Percentiles rank a stretch among this genome's conserved stretches.
Conservation (phyloP, 2,113 vertebrate species). For the Spea bombifrons region DNA sequence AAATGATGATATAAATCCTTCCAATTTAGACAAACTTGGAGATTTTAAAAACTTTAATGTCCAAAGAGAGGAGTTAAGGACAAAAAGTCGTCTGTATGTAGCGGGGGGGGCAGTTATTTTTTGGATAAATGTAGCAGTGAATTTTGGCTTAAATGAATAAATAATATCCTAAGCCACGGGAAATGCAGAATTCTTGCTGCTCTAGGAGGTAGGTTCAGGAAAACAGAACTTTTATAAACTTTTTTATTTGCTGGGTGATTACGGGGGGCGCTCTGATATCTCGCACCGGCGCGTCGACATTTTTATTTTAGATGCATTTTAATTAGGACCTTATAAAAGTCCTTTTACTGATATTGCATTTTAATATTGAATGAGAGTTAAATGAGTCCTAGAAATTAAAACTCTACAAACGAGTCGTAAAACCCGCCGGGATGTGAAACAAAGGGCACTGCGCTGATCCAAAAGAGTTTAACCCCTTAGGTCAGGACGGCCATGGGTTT, state of each 20-base stretch:
- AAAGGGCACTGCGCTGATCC: conserved; percentile 1
- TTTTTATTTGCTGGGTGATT: background rate
- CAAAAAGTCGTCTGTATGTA: no score
- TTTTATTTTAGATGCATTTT: conserved; percentile 20
- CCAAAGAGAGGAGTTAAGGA: no score
- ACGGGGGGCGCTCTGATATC: background rate
- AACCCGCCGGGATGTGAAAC: conserved; percentile 8
- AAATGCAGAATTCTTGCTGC: background rate
- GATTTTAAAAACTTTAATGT: no score
- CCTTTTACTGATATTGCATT: conserved; percentile 43
- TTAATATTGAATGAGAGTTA: conserved; percentile 47
- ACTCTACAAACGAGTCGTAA: conserved; percentile 39
- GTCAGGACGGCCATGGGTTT: no score
- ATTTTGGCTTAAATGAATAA: background rate
- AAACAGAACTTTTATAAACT: background rate
- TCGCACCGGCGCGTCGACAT: background rate
- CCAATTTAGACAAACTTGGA: no score
- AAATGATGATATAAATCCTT: no score
- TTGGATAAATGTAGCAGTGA: background rate
- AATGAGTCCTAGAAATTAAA: conserved; percentile 45
- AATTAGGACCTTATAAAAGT: conserved; percentile 31
- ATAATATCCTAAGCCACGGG: background rate
- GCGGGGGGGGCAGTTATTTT: no score
- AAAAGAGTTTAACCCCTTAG: no score
- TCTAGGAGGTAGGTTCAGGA: background rate